These are phyloP conservation scores for Marmota flaviventris DNA, from an alignment of 2,113 vertebrate genomes.

Conservation along the genomic window DNA sequence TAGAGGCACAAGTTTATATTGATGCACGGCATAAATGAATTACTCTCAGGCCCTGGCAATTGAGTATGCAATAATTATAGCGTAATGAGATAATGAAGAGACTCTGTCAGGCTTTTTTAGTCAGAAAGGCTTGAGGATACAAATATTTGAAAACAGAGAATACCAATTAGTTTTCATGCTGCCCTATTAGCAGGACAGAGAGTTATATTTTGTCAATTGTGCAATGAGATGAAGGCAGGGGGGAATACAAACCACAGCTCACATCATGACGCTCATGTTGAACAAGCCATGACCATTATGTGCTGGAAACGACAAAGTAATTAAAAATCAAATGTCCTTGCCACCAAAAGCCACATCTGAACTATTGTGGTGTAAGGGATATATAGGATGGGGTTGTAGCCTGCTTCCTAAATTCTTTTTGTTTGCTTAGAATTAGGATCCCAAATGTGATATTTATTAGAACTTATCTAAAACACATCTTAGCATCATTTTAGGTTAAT, in stretches of 20 bases:
- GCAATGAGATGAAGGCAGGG: conserved; percentile 43
- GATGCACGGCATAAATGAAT: conserved; percentile 76
- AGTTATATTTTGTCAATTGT: conserved; percentile 72
- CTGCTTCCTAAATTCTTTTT: not conserved
- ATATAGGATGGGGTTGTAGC: not conserved
- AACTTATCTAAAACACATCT: conserved; percentile 42
- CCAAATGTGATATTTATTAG: conserved; percentile 69
- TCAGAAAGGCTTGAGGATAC: conserved; percentile 76
- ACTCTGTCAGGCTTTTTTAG: conserved; percentile 74
- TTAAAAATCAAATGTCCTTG: conserved; percentile 70
- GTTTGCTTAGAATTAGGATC: conserved; percentile 45
- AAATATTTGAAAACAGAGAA: conserved; percentile 84
- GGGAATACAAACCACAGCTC: conserved; percentile 10
- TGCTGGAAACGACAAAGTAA: conserved; percentile 47
- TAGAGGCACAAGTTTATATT: conserved; percentile 69
- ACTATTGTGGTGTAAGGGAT: not conserved
- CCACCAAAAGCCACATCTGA: conserved; percentile 12
- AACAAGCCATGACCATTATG: conserved; percentile 38
- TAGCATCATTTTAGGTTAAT: conserved; percentile 77
- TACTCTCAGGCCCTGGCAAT: conserved; percentile 76
- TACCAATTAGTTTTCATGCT: conserved; percentile 84
- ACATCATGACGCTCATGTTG: not conserved
- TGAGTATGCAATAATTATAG: conserved; percentile 80
- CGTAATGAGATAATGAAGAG: conserved; percentile 86
- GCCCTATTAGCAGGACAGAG: conserved; percentile 70